A percentile compares a stretch with the other conserved stretches of the same genome.
Evolutionary conservation across 2,888 invertebrate genomes (phyloP).

Genomic region (Diarsia mendica): DNA sequence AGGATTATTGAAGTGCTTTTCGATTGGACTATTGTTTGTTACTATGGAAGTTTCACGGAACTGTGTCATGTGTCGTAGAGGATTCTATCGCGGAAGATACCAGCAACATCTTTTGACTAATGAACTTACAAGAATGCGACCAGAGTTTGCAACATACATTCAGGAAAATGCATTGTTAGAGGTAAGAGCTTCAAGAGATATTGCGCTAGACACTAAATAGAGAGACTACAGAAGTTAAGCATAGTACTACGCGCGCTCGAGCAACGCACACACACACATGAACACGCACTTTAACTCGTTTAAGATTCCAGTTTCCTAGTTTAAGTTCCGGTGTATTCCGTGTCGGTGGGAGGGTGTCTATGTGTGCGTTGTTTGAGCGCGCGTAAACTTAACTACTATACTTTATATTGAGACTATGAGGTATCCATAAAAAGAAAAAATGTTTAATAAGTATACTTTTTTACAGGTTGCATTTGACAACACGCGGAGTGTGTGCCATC

Average conservation of each 20-base stretch:
- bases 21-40: constrained; percentile 22
- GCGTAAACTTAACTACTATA: constrained; percentile 12
- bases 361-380: constrained; percentile 20
- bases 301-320: constrained; percentile 9
- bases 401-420: constrained; percentile 2
- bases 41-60: constrained; percentile 12
- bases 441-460: constrained; percentile 6
- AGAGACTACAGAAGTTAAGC: constrained; percentile 14
- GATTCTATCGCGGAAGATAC: constrained; percentile 16
- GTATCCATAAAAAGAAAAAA: background rate
- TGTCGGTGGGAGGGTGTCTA: constrained; percentile 21
- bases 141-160: constrained; percentile 53
- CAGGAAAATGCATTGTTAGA: constrained; percentile 9
- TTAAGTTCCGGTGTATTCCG: constrained; percentile 16
- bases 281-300: constrained; percentile 6
- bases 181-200: constrained; percentile 5
- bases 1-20: constrained; percentile 24
- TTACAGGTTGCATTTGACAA: constrained; percentile 19
- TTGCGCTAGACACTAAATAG: background rate
- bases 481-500: constrained; percentile 21
- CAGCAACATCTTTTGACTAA: constrained; percentile 18
- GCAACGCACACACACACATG: constrained; percentile 5
- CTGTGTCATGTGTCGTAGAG: constrained; percentile 11
- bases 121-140: constrained; percentile 59
- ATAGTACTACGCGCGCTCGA: constrained; percentile 9